Conservation (phyloP, 2,888 invertebrate species). For the Parnassius apollo region DNA sequence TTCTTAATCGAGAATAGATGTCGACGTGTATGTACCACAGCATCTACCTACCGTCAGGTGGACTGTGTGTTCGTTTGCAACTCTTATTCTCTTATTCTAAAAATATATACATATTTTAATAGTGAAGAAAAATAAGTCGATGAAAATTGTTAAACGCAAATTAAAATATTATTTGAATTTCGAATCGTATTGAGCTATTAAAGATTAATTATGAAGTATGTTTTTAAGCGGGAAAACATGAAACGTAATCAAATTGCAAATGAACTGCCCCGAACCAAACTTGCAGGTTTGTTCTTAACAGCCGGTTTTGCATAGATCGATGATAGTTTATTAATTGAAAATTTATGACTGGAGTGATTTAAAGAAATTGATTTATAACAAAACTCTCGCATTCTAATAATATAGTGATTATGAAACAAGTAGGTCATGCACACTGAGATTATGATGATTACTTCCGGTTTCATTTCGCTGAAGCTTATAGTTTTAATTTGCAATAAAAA, state of each 20-base stretch:
- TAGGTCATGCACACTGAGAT: no score
- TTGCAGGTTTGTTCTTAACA: neutral
- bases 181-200: neutral
- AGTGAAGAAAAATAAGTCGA: no score
- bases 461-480: neutral
- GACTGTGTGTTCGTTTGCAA: no score
- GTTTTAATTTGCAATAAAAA: neutral
- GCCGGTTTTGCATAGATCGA: conserved; percentile 6
- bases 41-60: no score
- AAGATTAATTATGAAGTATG: neutral
- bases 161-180: neutral
- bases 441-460: no score
- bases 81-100: no score
- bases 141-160: neutral
- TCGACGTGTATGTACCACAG: no score
- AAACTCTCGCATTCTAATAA: conserved; percentile 2
- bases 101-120: no score
- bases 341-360: conserved; percentile 5
- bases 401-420: no score
- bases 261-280: neutral
- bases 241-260: conserved; percentile 8
- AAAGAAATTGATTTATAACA: conserved; percentile 5
- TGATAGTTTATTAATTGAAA: conserved; percentile 15
- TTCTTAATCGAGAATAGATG: no score
- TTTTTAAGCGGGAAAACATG: neutral